Percentiles rank a stretch among this genome's conserved stretches.
These are phyloP conservation scores for Cololabis saira DNA, from an alignment of 2,113 vertebrate genomes.

Conservation along the genomic window DNA sequence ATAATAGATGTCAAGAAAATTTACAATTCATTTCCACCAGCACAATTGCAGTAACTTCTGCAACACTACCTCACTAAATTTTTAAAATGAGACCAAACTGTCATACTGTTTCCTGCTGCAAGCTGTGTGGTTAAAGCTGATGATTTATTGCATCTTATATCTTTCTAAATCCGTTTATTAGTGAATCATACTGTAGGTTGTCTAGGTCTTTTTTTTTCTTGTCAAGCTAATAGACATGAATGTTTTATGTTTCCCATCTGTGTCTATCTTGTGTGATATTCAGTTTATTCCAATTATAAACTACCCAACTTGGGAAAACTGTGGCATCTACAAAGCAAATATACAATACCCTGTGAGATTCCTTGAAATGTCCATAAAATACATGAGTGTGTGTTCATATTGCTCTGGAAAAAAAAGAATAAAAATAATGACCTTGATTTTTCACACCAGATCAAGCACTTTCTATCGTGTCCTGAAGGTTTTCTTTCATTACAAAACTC, in stretches of 20 bases:
- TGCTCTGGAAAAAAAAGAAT: neutral
- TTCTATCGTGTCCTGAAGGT: neutral
- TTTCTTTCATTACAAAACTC: neutral
- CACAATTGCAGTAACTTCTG: neutral
- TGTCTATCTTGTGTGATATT: neutral
- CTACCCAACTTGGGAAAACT: neutral
- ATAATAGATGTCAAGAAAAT: no score
- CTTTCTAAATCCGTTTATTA: neutral
- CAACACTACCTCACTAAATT: neutral
- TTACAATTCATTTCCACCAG: no score
- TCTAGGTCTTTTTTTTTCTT: no score
- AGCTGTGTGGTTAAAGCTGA: neutral
- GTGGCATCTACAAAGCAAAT: conserved; percentile 1
- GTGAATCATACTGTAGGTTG: neutral
- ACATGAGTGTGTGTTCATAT: neutral
- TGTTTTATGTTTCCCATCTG: neutral
- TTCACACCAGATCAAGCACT: neutral
- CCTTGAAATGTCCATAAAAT: neutral
- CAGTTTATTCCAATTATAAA: neutral
- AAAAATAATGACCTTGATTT: neutral
- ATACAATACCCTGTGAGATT: neutral
- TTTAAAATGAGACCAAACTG: no score
- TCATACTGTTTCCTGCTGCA: neutral
- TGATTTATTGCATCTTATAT: neutral
- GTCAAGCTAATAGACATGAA: neutral